Base-by-base conservation (phyloP, 2,113 vertebrate species). In the Australoheros scitulus region DNA sequence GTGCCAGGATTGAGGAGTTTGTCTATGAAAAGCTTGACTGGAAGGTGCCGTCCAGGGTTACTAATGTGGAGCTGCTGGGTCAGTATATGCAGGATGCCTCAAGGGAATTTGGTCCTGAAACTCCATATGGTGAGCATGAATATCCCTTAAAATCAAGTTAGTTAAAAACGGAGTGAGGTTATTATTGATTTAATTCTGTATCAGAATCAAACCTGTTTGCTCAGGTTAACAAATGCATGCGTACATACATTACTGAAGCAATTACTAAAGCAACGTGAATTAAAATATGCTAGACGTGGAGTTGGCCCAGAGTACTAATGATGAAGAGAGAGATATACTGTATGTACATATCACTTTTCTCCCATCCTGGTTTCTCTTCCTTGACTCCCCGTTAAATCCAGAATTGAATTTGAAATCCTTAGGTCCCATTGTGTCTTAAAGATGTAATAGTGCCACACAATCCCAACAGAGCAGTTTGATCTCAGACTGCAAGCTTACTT, bases 1-100 rank as follows among this genome's bases (percentile, higher is more conserved):
- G 95, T 91, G 97, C 97, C 88, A 96, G 98, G 77, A 98, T 99
- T 13, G 98, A 99, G 81, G 98, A 99, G 92, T 99, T 98, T 93
- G 96, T 99, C 18, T 99, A 98, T 2, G 98, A 99, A 87, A 99
- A 99, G 93, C 94, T 99, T 11, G 98, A 99, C 90, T 92, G 97
- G 87, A 99, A 99, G 95, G 95, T 96, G 3, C 98, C 98, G 1
- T 97, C 96, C 1, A 94, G 98, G 61, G 95, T 96, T 82, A 98
- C 97, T 81, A 99, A 98, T 0, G 97, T 92, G 47, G 97, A 99
- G 89, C 95, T 98, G 82, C 92, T 99, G 93, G 97, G 97, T 4
- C 97, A 98, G 87, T 97, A 98, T 79, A 99, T 99, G 98, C 86
- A 96, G 1, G 97, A 98, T 26, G 97, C 97, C 2, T 97, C 97